A percentile compares a stretch with the other conserved stretches of the same genome.
phyloP scores from a whole-genome alignment of 1,140 invertebrate genomes.

The Drosophila obscura region DNA sequence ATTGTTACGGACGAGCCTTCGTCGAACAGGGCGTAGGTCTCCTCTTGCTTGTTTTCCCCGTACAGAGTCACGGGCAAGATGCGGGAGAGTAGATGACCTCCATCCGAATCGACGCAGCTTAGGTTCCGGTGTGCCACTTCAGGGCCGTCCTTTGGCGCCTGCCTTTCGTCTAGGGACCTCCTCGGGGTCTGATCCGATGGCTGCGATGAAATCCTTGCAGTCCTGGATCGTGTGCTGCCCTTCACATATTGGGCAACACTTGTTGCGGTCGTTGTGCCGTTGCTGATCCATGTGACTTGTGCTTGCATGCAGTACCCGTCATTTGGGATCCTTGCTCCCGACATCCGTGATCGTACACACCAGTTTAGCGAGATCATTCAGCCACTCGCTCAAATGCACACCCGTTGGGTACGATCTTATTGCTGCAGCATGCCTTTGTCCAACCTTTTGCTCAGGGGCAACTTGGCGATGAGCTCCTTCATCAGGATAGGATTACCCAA shows the following conservation, averaged over 20 bases:
- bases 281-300: background rate
- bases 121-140: background rate
- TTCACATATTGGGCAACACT: slow-evolving; percentile 6
- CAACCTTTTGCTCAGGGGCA: slow-evolving; percentile 2
- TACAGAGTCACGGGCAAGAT: slow-evolving; percentile 2
- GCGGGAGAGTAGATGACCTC: background rate
- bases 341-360: background rate
- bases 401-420: slow-evolving; percentile 1
- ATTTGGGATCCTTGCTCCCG: background rate
- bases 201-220: background rate
- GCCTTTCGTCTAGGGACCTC: no score
- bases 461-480: slow-evolving; percentile 7
- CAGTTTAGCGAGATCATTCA: background rate
- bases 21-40: no score
- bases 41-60: background rate
- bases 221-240: no score
- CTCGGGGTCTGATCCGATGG: background rate
- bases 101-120: background rate
- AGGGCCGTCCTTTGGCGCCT: no score
- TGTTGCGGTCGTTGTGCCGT: background rate
- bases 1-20: no score
- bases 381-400: background rate
- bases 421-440: background rate
- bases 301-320: background rate
- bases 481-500: slow-evolving; percentile 4